Evolutionary conservation across 2,888 invertebrate species (phyloP).

Genomic region (Candidula unifasciata): DNA sequence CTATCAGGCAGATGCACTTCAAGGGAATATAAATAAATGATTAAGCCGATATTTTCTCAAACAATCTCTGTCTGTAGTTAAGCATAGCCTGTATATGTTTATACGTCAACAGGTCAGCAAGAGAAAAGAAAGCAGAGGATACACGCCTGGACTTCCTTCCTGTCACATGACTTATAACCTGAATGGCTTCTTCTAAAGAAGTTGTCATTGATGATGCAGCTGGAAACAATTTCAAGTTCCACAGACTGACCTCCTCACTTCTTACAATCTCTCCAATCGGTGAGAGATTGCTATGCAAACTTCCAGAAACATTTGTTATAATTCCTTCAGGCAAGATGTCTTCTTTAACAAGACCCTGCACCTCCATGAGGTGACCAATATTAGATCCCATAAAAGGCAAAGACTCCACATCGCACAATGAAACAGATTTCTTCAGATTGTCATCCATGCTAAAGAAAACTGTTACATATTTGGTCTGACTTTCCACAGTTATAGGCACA

Average conservation of each 20-base stretch:
- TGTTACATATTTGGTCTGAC: slow-evolving; percentile 67
- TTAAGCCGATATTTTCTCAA: slow-evolving; percentile 53
- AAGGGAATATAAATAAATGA: too few relatives aligned
- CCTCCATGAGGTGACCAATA: slow-evolving; percentile 54
- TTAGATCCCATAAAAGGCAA: slow-evolving; percentile 63
- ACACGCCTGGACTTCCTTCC: background rate
- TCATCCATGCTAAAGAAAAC: slow-evolving; percentile 72
- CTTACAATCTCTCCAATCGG: background rate
- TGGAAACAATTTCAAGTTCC: slow-evolving; percentile 72
- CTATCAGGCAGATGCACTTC: too few relatives aligned
- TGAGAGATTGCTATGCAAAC: slow-evolving; percentile 5
- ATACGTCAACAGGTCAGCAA: slow-evolving; percentile 63
- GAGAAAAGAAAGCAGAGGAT: slow-evolving; percentile 56
- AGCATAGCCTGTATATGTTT: slow-evolving; percentile 71
- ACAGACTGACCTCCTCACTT: slow-evolving; percentile 57
- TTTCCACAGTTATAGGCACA: slow-evolving; percentile 64
- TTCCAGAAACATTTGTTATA: background rate
- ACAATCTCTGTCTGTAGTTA: slow-evolving; percentile 63
- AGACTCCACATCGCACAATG: slow-evolving; percentile 49
- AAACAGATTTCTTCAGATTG: slow-evolving; percentile 71
- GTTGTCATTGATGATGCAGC: slow-evolving; percentile 62
- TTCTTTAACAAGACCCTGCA: slow-evolving; percentile 27
- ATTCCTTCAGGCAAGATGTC: slow-evolving; percentile 33
- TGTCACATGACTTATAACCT: background rate
- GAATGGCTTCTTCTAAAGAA: slow-evolving; percentile 64